Base-by-base conservation (phyloP, 2,797 vertebrate genomes). In the Sebastes cheni region DNA sequence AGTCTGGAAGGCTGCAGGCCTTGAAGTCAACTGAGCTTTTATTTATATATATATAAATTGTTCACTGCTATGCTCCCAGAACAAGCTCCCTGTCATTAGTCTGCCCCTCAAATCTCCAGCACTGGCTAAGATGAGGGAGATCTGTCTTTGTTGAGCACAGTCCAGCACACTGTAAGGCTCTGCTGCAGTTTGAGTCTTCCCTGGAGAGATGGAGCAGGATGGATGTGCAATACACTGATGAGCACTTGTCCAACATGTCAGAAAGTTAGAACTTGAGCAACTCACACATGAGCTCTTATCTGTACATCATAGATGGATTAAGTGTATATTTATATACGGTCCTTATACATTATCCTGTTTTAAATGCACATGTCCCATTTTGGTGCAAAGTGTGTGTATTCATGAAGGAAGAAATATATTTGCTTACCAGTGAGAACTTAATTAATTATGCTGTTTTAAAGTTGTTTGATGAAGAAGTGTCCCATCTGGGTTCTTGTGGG, bases 171-270 rank as follows among this genome's bases (percentile, higher is more conserved):
- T 83, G 81, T 81, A 62, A 78, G 64, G 81, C 79, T 86, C 78
- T 39, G 86, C 89, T 86, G 87, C 83, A 55, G 87, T 80, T 72
- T 80, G 60, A 86, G 58, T 60, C 77, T 13, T 92, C 92, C 90
- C 89, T 25, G 68, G 86, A 87, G 87, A 89, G 65, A 75, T 23
- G 1, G 68, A 4, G 73, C 8, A 75, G 75, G 82, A 79, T 87
- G 85, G 89, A 90, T 88, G 88, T 85, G 84, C 71, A 75, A 76
- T 78, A 81, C 84, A 71, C 66, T 88, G 90, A 92, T 86, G 92
- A 91, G 86, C 82, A 66, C 82, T 88, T 87, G 89, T 93, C 86
- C 73, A 90, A 89, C 85, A 87, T 81, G 89, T 89, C 89, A 89
- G 82, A 84, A 91, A 92, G 90, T 89, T 83, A 70, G 59, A 85